Conservation (phyloP, 2,797 vertebrate species). For the Lacerta viridis region DNA sequence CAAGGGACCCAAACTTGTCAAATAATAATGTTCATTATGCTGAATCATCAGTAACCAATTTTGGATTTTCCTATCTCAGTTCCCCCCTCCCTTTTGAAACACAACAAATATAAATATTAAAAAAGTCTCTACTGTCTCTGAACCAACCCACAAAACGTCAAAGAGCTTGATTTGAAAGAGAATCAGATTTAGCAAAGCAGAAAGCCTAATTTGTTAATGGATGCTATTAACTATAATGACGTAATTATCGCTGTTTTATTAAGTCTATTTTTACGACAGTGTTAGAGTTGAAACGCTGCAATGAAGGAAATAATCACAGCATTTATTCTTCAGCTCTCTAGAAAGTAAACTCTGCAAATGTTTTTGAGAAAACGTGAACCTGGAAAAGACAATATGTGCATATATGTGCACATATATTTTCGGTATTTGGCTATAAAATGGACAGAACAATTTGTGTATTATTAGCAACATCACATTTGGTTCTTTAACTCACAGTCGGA, state of each 20-base stretch:
- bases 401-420: not conserved
- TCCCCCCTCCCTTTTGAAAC: not conserved
- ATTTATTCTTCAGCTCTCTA: conserved; percentile 33
- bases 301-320: conserved; percentile 60
- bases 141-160: not conserved
- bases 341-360: conserved; percentile 41
- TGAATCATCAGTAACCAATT: not conserved
- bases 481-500: not conserved
- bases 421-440: not conserved
- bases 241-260: conserved; percentile 67
- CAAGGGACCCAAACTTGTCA: not conserved
- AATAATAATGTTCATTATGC: not conserved
- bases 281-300: conserved; percentile 58
- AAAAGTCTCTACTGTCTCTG: not conserved
- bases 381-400: not conserved
- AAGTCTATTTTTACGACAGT: conserved; percentile 65
- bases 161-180: not conserved
- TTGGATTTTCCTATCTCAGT: not conserved
- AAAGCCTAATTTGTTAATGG: conserved; percentile 66
- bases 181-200: conserved; percentile 27
- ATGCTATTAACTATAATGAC: conserved; percentile 67
- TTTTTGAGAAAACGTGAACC: conserved; percentile 34
- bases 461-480: not conserved
- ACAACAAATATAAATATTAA: not conserved
- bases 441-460: not conserved